Base-by-base conservation (phyloP, 2,797 vertebrate species). In the Podargus strigoides region DNA sequence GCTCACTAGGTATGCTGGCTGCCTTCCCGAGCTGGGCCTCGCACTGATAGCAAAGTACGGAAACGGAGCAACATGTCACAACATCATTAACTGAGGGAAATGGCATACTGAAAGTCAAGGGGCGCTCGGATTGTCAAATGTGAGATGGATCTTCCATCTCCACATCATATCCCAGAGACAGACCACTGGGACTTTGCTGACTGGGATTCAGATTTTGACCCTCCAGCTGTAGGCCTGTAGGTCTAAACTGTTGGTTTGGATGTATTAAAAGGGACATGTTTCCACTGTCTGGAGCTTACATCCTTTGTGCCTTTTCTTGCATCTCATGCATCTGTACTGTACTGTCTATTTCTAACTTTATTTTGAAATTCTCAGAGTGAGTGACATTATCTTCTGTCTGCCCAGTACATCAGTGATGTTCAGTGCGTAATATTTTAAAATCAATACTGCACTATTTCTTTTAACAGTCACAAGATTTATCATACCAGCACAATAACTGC, bases 51-150 rank as follows among this genome's bases (percentile, higher is more conserved):
- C 17, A 3, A 59, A 41, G 14, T 10, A 20, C 9, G 9, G 32
- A 8, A 30, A 9, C 0, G 0, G 3, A 1, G 2, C 36, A 14
- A 20, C 19, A 5, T 3, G 1, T n/a, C 12, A 6, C 24, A 4
- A 11, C n/a, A n/a, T n/a, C 32, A 5, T n/a, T 27, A 26, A n/a
- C 2, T 0, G 10, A 55, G 76, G n/a, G 59, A 72, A 69, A 37
- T 5, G 14, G 4, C 6, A 0, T 7, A 2, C 6, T 44, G 7
- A 21, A 77, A 77, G 26, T 37, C 41, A 10, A 23, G 18, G 36
- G 46, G 14, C 17, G 0, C 69, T n/a, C 41, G 8, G 4, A 16
- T 47, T 1, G 1, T 37, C 28, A 27, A 42, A 46, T 55, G 26
- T 5, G 14, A 68, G 42, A 22, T 44, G 46, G 6, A 30, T 26